phyloP scores from a whole-genome alignment of 1,140 invertebrate species.

The Trichogramma pretiosum region DNA sequence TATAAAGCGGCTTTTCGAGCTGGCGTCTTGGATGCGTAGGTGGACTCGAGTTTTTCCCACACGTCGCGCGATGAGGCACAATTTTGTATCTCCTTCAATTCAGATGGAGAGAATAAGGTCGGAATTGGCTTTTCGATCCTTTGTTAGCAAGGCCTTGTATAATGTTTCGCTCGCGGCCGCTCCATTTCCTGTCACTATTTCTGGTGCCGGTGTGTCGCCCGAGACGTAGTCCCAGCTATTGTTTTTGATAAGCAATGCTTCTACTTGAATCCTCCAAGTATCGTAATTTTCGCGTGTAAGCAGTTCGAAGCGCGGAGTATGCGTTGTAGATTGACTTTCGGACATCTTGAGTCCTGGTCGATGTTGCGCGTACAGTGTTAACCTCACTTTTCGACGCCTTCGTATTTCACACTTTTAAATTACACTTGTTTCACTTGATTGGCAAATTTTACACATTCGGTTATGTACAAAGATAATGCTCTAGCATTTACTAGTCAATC shows the following conservation, averaged over 20 bases:
- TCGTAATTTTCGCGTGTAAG: constrained; percentile 6
- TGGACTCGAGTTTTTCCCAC: constrained; percentile 16
- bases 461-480: too few relatives aligned
- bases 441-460: too few relatives aligned
- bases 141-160: constrained; percentile 6
- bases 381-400: too few relatives aligned
- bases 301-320: too few relatives aligned
- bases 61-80: constrained; percentile 15
- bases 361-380: too few relatives aligned
- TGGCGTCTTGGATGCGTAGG: constrained; percentile 14
- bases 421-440: too few relatives aligned
- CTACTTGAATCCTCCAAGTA: too few relatives aligned
- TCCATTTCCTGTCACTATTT: background rate
- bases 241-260: too few relatives aligned
- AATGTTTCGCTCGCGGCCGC: background rate
- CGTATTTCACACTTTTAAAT: too few relatives aligned
- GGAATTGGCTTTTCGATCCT: constrained; percentile 17
- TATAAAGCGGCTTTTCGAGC: constrained; percentile 15
- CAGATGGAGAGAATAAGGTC: constrained; percentile 19
- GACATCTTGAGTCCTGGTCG: too few relatives aligned
- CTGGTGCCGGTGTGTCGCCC: constrained; percentile 9
- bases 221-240: constrained; percentile 15
- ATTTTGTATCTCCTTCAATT: constrained; percentile 16
- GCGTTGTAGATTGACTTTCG: too few relatives aligned
- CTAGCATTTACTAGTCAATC: too few relatives aligned